Base-by-base conservation (phyloP, 2,113 vertebrate genomes). In the Erinaceus europaeus region DNA sequence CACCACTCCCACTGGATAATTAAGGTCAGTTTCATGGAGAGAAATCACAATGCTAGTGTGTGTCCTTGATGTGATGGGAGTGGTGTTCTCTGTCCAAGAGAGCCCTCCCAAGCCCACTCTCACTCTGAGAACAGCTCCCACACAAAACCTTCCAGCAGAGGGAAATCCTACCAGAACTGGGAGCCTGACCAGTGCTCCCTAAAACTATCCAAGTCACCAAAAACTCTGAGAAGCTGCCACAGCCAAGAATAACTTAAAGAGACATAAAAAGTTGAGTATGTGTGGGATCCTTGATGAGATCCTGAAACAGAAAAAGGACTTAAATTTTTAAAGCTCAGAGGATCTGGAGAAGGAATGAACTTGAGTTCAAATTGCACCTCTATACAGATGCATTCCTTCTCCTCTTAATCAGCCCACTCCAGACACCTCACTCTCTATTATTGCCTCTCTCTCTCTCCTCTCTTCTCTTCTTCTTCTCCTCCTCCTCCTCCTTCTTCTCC, bases 331-430 rank as follows among this genome's bases (percentile, higher is more conserved):
- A 67, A 57, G 3, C 5, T 2, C 11, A n/a, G 25, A 7, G 4
- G 9, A 3, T 20, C 38, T 2, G n/a, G 38, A 46, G 36, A 15
- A 6, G 17, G 25, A 0, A 0, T 3, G 6, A 27, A 14, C 53
- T 36, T 44, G 1, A 14, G 68, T 10, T 23, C 17, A 1, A 9
- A 10, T 0, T 11, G 18, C 0, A 3, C 15, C 46, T 15, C 9
- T 29, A 11, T 55, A 21, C 25, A 55, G 23, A n/a, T n/a, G n/a
- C n/a, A n/a, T n/a, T n/a, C 46, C 36, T 29, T 44, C 38, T 48
- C 9, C 1, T 25, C 12, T 13, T n/a, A 21, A 27, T 64, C 14
- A n/a, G n/a, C n/a, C n/a, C 52, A n/a, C 67, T 36, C 61, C 3
- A 1, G 25, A 8, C 14, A 9, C 79, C 29, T 18, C 57, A 0